Evolutionary conservation across 1,140 invertebrate genomes (phyloP).

Genomic region (Cyclina sinensis): DNA sequence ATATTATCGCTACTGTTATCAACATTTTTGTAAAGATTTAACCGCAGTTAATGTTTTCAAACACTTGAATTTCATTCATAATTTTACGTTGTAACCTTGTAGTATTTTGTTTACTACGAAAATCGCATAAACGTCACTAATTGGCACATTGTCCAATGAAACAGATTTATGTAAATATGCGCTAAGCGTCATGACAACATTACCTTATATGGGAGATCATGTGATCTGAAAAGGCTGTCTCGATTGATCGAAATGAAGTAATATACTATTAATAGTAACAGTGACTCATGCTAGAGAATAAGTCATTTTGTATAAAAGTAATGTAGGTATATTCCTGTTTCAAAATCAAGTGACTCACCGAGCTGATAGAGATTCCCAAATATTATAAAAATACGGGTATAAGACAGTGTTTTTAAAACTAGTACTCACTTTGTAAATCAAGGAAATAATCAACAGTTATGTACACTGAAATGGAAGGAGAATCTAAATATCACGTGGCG

Average conservation of each 20-base stretch:
- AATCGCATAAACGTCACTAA: slow-evolving; percentile 14
- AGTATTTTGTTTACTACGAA: slow-evolving; percentile 61
- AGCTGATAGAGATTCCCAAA: slow-evolving; percentile 41
- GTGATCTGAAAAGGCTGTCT: slow-evolving; percentile 17
- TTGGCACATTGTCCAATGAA: slow-evolving; percentile 39
- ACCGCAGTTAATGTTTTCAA: too few relatives aligned
- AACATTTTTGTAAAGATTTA: too few relatives aligned
- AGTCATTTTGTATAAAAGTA: slow-evolving; percentile 63
- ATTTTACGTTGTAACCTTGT: slow-evolving; percentile 42
- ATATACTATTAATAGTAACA: slow-evolving; percentile 65
- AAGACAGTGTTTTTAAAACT: neutral
- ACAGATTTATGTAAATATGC: slow-evolving; percentile 23
- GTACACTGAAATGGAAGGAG: slow-evolving; percentile 66
- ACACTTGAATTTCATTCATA: slow-evolving; percentile 64
- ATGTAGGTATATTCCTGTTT: slow-evolving; percentile 64
- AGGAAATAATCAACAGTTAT: slow-evolving; percentile 3
- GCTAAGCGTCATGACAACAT: slow-evolving; percentile 54
- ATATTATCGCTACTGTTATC: too few relatives aligned
- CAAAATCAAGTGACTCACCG: slow-evolving; percentile 63
- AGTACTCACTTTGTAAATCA: neutral
- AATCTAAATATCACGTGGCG: slow-evolving; percentile 69
- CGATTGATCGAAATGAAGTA: slow-evolving; percentile 29
- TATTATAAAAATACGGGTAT: slow-evolving; percentile 1
- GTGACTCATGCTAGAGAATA: slow-evolving; percentile 53
- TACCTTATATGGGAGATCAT: slow-evolving; percentile 65